Conservation (phyloP, 1,140 invertebrate species). For the Drosophila pseudoananassae region DNA sequence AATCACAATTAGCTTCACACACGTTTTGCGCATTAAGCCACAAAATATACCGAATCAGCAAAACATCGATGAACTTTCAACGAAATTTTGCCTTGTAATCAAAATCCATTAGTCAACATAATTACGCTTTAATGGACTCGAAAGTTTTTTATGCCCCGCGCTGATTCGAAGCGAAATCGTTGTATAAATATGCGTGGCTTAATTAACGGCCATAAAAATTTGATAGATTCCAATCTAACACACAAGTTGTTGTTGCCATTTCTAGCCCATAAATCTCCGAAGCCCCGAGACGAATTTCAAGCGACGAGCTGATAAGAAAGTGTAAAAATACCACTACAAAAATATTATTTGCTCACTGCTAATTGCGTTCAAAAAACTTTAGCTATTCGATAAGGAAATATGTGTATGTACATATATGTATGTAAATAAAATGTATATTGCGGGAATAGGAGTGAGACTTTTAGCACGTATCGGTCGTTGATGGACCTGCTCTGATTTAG, state of each 20-base stretch:
- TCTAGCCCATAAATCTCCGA: conserved; percentile 27
- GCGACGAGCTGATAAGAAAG: conserved; percentile 44
- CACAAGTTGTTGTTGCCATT: conserved; percentile 10
- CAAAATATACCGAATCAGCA: conserved; percentile 12
- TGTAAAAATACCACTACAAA: conserved; percentile 61
- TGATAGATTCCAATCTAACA: conserved; percentile 49
- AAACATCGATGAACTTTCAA: conserved; percentile 55
- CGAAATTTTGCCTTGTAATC: conserved; percentile 48
- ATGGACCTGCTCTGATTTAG: conserved; percentile 67
- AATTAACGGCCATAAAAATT: conserved; percentile 50
- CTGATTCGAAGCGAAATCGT: conserved; percentile 17
- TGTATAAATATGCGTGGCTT: conserved; percentile 54
- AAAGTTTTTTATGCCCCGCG: conserved; percentile 41
- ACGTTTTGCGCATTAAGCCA: conserved; percentile 60
- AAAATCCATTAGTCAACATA: conserved; percentile 65
- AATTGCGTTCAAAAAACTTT: conserved; percentile 37
- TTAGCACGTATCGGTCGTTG: conserved; percentile 20
- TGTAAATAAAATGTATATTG: not conserved
- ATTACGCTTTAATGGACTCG: conserved; percentile 61
- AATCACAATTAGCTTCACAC: conserved; percentile 14
- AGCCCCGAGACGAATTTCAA: conserved; percentile 13
- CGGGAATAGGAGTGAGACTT: conserved; percentile 3
- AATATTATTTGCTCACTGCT: conserved; percentile 60
- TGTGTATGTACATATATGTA: not conserved
- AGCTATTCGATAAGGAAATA: conserved; percentile 10